Evolutionary conservation across 2,888 invertebrate genomes (phyloP).

Genomic region (Chromoteleia sp.): DNA sequence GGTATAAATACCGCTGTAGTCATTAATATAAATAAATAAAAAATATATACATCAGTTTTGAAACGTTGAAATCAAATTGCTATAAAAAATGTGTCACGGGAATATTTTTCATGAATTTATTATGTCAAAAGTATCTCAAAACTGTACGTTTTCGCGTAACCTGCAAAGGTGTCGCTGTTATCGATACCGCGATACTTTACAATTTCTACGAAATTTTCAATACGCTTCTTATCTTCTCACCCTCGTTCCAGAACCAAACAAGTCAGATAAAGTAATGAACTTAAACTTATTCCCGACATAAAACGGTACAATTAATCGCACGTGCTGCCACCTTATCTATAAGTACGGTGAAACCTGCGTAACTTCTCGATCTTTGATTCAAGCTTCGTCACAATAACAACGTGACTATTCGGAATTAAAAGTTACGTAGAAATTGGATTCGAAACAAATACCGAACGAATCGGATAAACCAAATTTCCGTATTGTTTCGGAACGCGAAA

Average conservation of each 20-base stretch:
- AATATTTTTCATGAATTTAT: too few relatives aligned
- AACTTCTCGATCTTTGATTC: neutral
- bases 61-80: too few relatives aligned
- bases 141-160: too few relatives aligned
- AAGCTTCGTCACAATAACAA: neutral
- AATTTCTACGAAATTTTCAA: too few relatives aligned
- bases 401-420: neutral
- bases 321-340: neutral
- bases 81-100: too few relatives aligned
- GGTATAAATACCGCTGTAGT: too few relatives aligned
- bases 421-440: slow-evolving; percentile 10
- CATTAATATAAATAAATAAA: too few relatives aligned
- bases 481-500: slow-evolving; percentile 22
- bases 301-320: neutral
- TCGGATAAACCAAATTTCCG: slow-evolving; percentile 16
- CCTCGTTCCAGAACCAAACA: neutral
- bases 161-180: neutral
- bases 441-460: neutral
- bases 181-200: neutral
- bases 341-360: neutral
- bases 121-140: too few relatives aligned
- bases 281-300: neutral
- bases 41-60: too few relatives aligned
- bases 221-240: neutral
- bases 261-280: neutral